phyloP scores from a whole-genome alignment of 2,797 vertebrate species.

The Buphagus erythrorhynchus region DNA sequence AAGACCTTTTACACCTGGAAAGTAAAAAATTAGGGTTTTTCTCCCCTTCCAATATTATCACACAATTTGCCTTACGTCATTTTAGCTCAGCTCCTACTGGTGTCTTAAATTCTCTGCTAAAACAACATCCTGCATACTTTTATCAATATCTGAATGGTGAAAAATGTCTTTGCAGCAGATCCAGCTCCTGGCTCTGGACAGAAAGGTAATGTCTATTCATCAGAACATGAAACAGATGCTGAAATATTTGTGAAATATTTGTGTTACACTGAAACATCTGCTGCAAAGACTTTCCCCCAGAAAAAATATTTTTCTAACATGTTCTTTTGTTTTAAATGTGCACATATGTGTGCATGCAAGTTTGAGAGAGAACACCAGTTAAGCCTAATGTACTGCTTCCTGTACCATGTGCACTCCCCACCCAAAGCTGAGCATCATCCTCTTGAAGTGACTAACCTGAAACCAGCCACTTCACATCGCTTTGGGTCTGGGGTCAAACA shows the following conservation, averaged over 20 bases:
- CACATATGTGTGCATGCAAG: not conserved
- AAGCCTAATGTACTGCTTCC: not conserved
- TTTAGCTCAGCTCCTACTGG: not conserved
- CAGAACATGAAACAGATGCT: conserved; percentile 7
- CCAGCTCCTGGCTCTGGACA: not conserved
- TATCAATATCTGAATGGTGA: not conserved
- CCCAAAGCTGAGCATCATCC: not conserved
- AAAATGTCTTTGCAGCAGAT: not conserved
- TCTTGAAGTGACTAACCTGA: not conserved
- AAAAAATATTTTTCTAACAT: not conserved
- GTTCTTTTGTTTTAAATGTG: not conserved
- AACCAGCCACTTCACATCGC: not conserved
- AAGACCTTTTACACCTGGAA: not conserved
- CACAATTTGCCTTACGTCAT: not conserved
- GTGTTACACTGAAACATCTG: not conserved
- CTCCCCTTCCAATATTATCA: not conserved
- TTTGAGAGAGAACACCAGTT: not conserved
- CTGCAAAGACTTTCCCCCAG: not conserved
- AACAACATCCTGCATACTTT: not conserved
- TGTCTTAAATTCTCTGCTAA: not conserved
- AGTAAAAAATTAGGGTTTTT: not conserved
- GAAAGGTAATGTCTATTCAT: not conserved
- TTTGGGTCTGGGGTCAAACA: not conserved
- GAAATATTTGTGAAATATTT: not conserved
- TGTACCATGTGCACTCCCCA: not conserved